Base-by-base conservation (phyloP, 2,113 vertebrate genomes). In the Cyrtonyx montezumae region DNA sequence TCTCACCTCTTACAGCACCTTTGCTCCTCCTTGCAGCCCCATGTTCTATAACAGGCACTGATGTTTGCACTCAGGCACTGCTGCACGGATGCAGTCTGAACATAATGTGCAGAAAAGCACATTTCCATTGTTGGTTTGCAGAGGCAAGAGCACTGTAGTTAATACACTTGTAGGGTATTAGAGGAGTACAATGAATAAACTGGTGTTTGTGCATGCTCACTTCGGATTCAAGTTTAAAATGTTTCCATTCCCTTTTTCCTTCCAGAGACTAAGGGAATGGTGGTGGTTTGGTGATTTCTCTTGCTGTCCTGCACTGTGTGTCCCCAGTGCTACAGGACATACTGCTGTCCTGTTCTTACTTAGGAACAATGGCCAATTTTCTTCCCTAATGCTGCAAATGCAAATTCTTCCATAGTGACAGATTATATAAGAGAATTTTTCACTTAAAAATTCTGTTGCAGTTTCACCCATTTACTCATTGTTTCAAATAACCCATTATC, bases 401-500 rank as follows among this genome's bases (percentile, higher is more conserved):
- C 51, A 94, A 32, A 74, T 84, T 73, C 91, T 85, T 87, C 84
- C 85, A 46, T 71, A 74, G 55, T 89, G 79, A 88, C 53, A 45
- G 73, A 93, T 80, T 85, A 55, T 23, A 3, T 63, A 80, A 84
- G 61, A 80, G 68, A 45, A 62, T 79, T 89, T 93, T 79, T 84
- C 49, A 66, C 74, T 84, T 59, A 40, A 10, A 53, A 48, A 66
- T 92, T 91, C 68, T 53, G 51, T 91, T 95, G 91, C 63, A 6
- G 4, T 87, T 96, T 59, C 46, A 42, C 45, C 26, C 81, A 43
- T 15, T 48, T 68, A 94, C 92, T 89, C 84, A 84, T 90, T 92
- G 68, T 95, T 96, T 95, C 84, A 91, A 92, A 90, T 71, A 53
- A 83, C 40, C 63, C n/a, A 51, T 96, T 84, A 77, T 90, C 79